These are phyloP conservation scores for Leptinotarsa haldemani DNA, from an alignment of 2,888 invertebrate species.

Conservation along the genomic window DNA sequence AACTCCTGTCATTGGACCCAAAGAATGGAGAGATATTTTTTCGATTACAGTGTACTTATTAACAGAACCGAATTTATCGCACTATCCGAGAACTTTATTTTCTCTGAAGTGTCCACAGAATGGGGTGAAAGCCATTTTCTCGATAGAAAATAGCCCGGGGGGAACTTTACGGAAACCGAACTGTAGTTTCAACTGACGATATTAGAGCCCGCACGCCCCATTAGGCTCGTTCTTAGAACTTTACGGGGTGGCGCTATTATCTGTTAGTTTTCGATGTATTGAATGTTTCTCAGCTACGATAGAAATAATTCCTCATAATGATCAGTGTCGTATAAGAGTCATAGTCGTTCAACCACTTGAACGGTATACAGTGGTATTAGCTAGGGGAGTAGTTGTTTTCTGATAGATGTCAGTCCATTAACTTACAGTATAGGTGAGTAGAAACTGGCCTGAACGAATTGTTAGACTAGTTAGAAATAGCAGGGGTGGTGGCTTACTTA, in stretches of 20 bases:
- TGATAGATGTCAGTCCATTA: too few species aligned
- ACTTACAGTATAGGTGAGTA: too few species aligned
- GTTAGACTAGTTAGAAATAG: too few species aligned
- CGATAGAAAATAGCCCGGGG: slow-evolving; percentile 23
- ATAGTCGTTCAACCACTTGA: too few species aligned
- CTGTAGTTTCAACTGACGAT: slow-evolving; percentile 16
- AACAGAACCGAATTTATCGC: slow-evolving; percentile 28
- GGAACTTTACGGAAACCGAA: slow-evolving; percentile 18
- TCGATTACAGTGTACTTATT: slow-evolving; percentile 17
- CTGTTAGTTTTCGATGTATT: too few species aligned
- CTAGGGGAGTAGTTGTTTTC: too few species aligned
- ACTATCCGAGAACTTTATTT: slow-evolving; percentile 33
- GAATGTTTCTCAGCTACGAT: too few species aligned
- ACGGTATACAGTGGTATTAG: too few species aligned
- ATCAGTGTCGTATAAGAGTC: too few species aligned
- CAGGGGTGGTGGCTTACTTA: too few species aligned
- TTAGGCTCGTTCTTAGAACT: not conserved
- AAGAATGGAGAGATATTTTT: not conserved
- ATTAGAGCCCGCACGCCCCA: not conserved
- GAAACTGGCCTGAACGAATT: too few species aligned
- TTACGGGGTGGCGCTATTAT: not conserved
- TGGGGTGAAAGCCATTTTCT: slow-evolving; percentile 21
- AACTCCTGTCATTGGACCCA: not conserved
- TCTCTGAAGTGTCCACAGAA: slow-evolving; percentile 23
- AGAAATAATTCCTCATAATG: too few species aligned